Conservation (phyloP, 2,888 invertebrate genomes). For the Sminthurides aquaticus region DNA sequence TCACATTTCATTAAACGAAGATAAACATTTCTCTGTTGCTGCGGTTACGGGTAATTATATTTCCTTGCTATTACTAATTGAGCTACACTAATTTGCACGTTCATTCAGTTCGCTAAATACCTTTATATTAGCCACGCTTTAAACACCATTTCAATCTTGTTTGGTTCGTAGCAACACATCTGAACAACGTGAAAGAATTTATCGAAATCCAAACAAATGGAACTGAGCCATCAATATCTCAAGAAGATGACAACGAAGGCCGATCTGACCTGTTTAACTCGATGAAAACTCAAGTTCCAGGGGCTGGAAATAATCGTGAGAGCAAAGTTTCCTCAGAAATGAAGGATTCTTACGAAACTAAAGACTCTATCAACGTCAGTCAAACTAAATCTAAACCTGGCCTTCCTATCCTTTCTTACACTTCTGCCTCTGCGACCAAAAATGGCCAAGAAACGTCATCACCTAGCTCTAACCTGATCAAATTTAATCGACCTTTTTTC, state of each 20-base stretch:
- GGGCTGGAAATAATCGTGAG: not conserved
- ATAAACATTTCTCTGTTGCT: conserved; percentile 31
- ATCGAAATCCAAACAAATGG: not conserved
- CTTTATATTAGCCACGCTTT: too few species aligned
- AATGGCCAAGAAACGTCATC: too few species aligned
- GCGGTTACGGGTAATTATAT: conserved; percentile 31
- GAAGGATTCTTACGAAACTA: too few species aligned
- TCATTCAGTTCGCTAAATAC: not conserved
- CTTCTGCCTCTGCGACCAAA: too few species aligned
- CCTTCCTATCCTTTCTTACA: too few species aligned
- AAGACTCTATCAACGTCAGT: too few species aligned
- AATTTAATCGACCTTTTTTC: conserved; percentile 36
- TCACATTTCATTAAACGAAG: conserved; percentile 28
- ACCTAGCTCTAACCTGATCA: conserved; percentile 15
- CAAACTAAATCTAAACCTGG: too few species aligned
- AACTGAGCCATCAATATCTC: not conserved
- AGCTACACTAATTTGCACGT: not conserved
- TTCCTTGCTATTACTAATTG: too few species aligned
- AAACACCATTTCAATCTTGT: not conserved
- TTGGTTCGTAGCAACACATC: conserved; percentile 2
- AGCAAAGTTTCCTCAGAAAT: too few species aligned
- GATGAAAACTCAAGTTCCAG: not conserved
- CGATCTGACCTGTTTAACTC: not conserved
- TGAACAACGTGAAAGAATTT: conserved; percentile 7
- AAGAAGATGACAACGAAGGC: not conserved